phyloP scores from a whole-genome alignment of 2,888 invertebrate species.

The Nemurella pictetii region DNA sequence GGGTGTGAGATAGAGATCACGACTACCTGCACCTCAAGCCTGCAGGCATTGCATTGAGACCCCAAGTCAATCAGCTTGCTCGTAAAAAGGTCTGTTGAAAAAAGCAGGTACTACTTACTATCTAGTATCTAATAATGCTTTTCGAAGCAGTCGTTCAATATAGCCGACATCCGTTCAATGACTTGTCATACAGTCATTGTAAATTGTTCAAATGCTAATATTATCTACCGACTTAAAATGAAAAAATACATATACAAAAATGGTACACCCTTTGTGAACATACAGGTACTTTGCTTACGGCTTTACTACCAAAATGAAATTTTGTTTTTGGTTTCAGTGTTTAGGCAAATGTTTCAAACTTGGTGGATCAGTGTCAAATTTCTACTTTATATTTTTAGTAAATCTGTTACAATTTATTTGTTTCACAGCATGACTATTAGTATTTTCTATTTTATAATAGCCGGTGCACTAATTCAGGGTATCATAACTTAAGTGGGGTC shows the following conservation, averaged over 20 bases:
- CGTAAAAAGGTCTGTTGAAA: neutral
- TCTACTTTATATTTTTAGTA: neutral
- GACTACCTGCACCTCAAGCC: neutral
- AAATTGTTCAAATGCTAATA: neutral
- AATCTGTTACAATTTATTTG: neutral
- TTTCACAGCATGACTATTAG: neutral
- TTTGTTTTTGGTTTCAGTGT: neutral
- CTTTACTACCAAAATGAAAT: neutral
- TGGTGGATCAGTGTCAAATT: neutral
- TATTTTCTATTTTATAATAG: neutral
- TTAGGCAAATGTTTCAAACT: neutral
- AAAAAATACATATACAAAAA: neutral
- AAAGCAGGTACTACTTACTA: too few species aligned
- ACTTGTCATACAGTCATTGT: too few species aligned
- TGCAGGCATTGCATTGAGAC: neutral
- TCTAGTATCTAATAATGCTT: neutral
- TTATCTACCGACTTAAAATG: too few species aligned
- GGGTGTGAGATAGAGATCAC: neutral
- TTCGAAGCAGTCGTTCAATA: neutral
- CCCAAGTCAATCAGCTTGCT: neutral
- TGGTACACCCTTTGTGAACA: neutral
- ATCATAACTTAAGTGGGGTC: neutral
- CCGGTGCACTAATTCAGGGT: neutral
- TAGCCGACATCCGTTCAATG: neutral
- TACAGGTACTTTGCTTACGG: neutral